Conservation (phyloP, 2,113 vertebrate genomes). For the Mola mola region DNA sequence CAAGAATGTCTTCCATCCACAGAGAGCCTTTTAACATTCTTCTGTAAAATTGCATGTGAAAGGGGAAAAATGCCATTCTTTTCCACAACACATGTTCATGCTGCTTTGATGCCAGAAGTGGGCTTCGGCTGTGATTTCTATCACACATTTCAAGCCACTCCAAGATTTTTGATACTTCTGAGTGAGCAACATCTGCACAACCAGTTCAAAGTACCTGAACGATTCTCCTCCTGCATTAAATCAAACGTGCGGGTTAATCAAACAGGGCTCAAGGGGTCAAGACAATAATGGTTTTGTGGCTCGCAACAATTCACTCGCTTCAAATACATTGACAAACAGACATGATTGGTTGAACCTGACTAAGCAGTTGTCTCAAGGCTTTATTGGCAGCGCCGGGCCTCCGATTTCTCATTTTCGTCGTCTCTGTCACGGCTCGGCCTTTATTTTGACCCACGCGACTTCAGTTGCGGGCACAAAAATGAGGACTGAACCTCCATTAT, state of each 20-base stretch:
- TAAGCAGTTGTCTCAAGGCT: conserved; percentile 83
- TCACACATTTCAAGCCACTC: conserved; percentile 52
- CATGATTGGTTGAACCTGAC: conserved; percentile 89
- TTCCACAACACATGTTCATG: conserved; percentile 51
- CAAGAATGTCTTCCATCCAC: conserved; percentile 43
- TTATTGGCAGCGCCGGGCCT: conserved; percentile 75
- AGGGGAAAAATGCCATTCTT: conserved; percentile 29
- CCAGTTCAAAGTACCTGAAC: neutral
- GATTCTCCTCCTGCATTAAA: conserved; percentile 71
- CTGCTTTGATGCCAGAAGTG: conserved; percentile 57
- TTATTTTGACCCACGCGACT: conserved; percentile 37
- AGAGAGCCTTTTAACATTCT: conserved; percentile 59
- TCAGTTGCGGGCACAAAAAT: neutral
- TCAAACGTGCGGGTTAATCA: conserved; percentile 81
- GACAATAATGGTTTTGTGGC: conserved; percentile 85
- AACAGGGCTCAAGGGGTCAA: conserved; percentile 84
- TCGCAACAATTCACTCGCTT: conserved; percentile 83
- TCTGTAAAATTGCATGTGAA: conserved; percentile 57
- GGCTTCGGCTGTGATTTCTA: conserved; percentile 45
- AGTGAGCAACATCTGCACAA: neutral
- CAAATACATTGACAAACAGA: conserved; percentile 85
- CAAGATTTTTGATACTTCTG: conserved; percentile 6
- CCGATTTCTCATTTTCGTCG: conserved; percentile 54
- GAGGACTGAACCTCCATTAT: conserved; percentile 6
- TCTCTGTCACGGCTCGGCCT: conserved; percentile 30